Base-by-base conservation (phyloP, 2,113 vertebrate species). In the Sus scrofa region DNA sequence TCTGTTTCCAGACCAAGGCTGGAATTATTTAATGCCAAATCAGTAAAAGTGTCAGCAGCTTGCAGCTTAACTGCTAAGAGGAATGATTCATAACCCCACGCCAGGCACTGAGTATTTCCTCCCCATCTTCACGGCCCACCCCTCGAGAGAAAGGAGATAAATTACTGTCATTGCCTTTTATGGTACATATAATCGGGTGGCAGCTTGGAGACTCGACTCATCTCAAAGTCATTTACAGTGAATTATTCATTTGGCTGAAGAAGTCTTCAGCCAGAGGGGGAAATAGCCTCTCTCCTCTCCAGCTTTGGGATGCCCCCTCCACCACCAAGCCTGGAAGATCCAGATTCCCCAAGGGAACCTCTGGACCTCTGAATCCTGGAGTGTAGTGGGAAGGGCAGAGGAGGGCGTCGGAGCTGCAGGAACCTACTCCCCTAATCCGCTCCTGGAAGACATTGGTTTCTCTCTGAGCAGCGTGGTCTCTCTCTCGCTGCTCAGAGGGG, bases 161-260 rank as follows among this genome's bases (percentile, higher is more conserved):
- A 98, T 98, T 97, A 97, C 98, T 98, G 98, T 97, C 97, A 92
- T 98, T 95, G 97, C 98, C 98, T 98, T 98, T 98, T 98, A 98
- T 97, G 98, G 98, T 97, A 98, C 97, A 73, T 92, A 96, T 98
- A 98, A 98, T 98, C 98, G 81, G 98, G 98, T 97, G 98, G 98
- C 97, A 98, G 98, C 96, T 96, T 88, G 97, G 96, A 97, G 88
- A 82, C 70, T 92, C 1, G 3, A 95, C 97, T 98, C 60, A 0
- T 97, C 97, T 97, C 96, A 95, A 93, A 98, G 98, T 97, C 97
- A 96, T 97, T 98, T 92, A 74, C 95, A 68, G 97, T 98, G 98
- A 98, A 98, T 98, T 98, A 98, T 98, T 99, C 96, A 97, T 98
- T 95, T 6, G 3, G 54, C 96, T 98, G 97, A 96, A 98, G 97